phyloP scores from a whole-genome alignment of 2,888 invertebrate species.

The Gonocerus acuteangulatus region DNA sequence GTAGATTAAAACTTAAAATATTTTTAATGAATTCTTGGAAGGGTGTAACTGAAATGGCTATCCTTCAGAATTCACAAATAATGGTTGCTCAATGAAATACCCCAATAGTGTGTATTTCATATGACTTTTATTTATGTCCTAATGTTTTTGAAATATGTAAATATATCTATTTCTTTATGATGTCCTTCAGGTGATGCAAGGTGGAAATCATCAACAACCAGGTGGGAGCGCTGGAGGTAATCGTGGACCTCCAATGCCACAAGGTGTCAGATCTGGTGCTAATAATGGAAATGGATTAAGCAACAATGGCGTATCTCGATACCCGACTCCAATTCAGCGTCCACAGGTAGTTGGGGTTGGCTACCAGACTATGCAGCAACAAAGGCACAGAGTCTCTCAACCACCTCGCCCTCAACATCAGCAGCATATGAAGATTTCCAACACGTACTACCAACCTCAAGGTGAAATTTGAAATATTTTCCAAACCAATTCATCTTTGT shows the following conservation, averaged over 20 bases:
- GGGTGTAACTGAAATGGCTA: too few relatives aligned
- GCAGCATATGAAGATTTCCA: slow-evolving; percentile 9
- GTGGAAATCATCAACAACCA: slow-evolving; percentile 22
- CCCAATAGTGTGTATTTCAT: too few relatives aligned
- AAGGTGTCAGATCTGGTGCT: slow-evolving; percentile 31
- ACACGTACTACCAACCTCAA: slow-evolving; percentile 18
- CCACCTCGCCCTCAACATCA: slow-evolving; percentile 3
- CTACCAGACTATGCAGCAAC: slow-evolving; percentile 6
- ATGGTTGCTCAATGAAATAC: too few relatives aligned
- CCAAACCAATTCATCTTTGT: too few relatives aligned
- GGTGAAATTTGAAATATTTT: neutral
- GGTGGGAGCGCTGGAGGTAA: slow-evolving; percentile 30
- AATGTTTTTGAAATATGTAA: too few relatives aligned
- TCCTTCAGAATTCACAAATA: too few relatives aligned
- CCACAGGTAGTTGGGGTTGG: neutral
- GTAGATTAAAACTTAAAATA: too few relatives aligned
- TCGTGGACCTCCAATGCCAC: slow-evolving; percentile 47
- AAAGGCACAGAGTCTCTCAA: slow-evolving; percentile 1
- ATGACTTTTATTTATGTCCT: too few relatives aligned
- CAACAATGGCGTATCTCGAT: slow-evolving; percentile 11
- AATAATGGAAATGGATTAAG: slow-evolving; percentile 13
- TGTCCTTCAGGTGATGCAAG: slow-evolving; percentile 21
- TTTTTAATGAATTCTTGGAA: too few relatives aligned
- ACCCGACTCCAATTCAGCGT: slow-evolving; percentile 49
- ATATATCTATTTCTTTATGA: too few relatives aligned